Conservation (phyloP, 2,797 vertebrate genomes). For the Gila robusta region DNA sequence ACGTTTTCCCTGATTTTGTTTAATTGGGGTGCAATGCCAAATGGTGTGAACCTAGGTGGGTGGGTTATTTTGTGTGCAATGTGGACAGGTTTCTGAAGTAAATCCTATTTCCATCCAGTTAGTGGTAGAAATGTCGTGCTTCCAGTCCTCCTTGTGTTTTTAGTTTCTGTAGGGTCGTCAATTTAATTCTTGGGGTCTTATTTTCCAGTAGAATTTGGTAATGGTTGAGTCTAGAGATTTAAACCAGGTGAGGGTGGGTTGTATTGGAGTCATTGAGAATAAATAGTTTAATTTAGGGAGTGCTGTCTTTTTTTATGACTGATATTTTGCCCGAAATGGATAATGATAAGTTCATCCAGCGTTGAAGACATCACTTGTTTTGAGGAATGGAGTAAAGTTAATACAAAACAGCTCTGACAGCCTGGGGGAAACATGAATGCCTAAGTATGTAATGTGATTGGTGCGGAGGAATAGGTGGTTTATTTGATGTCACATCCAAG, state of each 20-base stretch:
- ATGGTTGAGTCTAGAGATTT: not conserved
- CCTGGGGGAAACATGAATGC: not conserved
- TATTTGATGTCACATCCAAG: not conserved
- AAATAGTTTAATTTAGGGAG: not conserved
- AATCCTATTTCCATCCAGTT: not conserved
- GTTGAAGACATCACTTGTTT: not conserved
- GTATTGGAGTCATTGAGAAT: not conserved
- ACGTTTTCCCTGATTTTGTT: not conserved
- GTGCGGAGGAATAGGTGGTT: not conserved
- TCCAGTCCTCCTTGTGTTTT: not conserved
- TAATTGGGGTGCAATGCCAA: not conserved
- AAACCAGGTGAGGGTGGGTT: not conserved
- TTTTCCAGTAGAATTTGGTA: not conserved
- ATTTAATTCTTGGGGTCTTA: not conserved
- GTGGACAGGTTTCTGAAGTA: not conserved
- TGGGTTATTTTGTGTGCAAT: not conserved
- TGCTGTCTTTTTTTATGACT: too few relatives aligned
- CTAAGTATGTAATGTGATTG: not conserved
- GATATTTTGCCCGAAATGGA: not conserved
- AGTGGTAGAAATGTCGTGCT: not conserved
- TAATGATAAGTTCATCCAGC: not conserved
- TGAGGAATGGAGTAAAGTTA: not conserved
- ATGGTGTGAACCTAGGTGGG: not conserved
- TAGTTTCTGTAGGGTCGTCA: not conserved
- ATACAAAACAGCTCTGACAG: not conserved